Evolutionary conservation across 1,140 invertebrate species (phyloP), one percentile per base, ranked within the genome.

Genomic region (Tribolium castaneum): DNA sequence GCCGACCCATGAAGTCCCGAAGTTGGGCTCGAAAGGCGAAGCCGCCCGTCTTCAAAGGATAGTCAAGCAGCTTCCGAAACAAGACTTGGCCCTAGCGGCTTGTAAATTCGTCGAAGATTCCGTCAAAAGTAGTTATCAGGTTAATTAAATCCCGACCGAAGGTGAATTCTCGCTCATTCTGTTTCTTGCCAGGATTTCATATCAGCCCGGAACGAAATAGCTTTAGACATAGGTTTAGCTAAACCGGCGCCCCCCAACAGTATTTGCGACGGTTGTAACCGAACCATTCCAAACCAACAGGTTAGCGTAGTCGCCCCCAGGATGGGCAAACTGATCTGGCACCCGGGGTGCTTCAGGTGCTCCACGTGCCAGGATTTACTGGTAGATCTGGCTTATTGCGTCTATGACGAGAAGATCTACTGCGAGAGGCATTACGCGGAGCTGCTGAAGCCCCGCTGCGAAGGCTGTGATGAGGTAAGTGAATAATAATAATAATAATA

Each of bases 351-450:
- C 86, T 98, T 98, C 87, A 90, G 90, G 52, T 98, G 97, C 87
- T 89, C 89, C 56, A 91, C 92, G 39, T 98, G 97, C 88, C 90
- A 93, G 78, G 94, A 98, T 87, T 88, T 97, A 25, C 91, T 98
- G 22, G 96, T 98, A 62, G 97, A 98, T 87, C 90, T 98, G 56
- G 95, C 95, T 12, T 98, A 98, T 87, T 98, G 97, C 85, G 92
- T 95, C 52, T 91, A 95, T 85, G 94, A 97, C 77, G 94, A 95
- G 75, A 90, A 90, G 70, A 89, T 98, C 45, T 98, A 94, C 87
- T 98, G 97, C 87, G 96, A 97, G 85, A 90, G 97, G 70, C 97
- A 98, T 87, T 98, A 98, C 87, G 96, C 96, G 10, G 96, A 98
- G 87, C 91, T 95, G 83, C 89, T 98, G 80, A 97, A 97, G 87